These are phyloP conservation scores for Parauchenoglanis ngamensis DNA, from an alignment of 2,797 vertebrate genomes.

Conservation along the genomic window DNA sequence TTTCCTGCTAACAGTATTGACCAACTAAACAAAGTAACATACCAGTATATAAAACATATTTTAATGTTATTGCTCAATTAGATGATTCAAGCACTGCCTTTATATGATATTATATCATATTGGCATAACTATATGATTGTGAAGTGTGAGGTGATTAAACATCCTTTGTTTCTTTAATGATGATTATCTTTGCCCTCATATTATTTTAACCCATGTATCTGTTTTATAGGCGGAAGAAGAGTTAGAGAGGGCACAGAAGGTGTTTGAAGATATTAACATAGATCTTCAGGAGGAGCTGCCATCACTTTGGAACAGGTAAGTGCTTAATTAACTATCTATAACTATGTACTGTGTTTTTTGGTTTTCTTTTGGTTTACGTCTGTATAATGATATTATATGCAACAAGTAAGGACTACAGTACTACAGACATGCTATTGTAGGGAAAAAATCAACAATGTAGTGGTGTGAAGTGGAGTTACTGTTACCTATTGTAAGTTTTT, in stretches of 20 bases:
- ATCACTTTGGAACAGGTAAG: conserved; percentile 95
- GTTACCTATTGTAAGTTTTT: neutral
- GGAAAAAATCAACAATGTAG: neutral
- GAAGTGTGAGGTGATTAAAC: neutral
- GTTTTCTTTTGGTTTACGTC: neutral
- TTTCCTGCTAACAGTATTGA: neutral
- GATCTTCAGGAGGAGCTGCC: conserved; percentile 97
- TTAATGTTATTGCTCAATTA: neutral
- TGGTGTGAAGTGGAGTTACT: neutral
- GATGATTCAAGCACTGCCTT: neutral
- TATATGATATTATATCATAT: neutral
- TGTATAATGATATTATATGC: neutral
- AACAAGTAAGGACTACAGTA: too few species aligned
- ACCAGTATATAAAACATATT: neutral
- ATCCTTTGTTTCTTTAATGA: neutral
- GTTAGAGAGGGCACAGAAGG: conserved; percentile 94
- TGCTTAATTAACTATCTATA: conserved; percentile 19
- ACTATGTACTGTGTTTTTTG: conserved; percentile 26
- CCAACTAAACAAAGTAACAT: neutral
- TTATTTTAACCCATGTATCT: neutral
- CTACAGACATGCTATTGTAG: neutral
- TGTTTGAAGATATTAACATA: conserved; percentile 97
- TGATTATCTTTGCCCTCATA: neutral
- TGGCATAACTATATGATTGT: neutral
- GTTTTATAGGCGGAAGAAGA: conserved; percentile 91